phyloP scores from a whole-genome alignment of 2,888 invertebrate genomes.

The Cerastis rubricosa region DNA sequence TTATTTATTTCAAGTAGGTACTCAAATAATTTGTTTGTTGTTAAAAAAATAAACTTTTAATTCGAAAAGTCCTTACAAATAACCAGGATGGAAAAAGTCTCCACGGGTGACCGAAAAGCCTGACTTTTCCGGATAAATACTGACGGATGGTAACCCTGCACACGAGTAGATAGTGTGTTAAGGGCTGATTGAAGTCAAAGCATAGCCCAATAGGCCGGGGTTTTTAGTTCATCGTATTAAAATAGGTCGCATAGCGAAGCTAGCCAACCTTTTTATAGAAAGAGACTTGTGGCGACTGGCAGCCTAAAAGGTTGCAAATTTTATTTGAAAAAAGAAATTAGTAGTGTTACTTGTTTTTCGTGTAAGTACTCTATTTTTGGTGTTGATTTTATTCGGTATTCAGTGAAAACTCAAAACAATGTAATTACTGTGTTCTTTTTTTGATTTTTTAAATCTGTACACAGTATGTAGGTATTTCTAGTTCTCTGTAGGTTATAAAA shows the following conservation, averaged over 20 bases:
- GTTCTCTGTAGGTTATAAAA: background rate
- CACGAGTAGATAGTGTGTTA: constrained; percentile 10
- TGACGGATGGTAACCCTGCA: background rate
- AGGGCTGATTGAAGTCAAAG: constrained; percentile 43
- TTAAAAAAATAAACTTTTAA: background rate
- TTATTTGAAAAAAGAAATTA: constrained; percentile 37
- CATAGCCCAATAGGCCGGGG: constrained; percentile 27
- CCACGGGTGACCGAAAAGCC: background rate
- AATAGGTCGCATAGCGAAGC: constrained; percentile 49
- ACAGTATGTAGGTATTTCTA: too few relatives aligned
- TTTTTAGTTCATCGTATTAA: constrained; percentile 53
- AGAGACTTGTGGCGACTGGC: constrained; percentile 5
- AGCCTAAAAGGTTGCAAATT: constrained; percentile 9
- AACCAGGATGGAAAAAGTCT: background rate
- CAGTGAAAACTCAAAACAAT: too few relatives aligned
- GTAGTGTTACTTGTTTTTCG: too few relatives aligned
- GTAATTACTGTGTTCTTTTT: too few relatives aligned
- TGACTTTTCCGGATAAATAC: too few relatives aligned
- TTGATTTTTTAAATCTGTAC: too few relatives aligned
- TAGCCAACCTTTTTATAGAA: constrained; percentile 22
- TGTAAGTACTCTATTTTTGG: too few relatives aligned
- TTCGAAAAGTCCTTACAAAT: background rate
- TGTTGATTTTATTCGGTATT: background rate
- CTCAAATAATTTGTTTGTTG: background rate
- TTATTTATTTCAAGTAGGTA: background rate